phyloP scores from a whole-genome alignment of 1,140 invertebrate genomes.

The Idris sp. region DNA sequence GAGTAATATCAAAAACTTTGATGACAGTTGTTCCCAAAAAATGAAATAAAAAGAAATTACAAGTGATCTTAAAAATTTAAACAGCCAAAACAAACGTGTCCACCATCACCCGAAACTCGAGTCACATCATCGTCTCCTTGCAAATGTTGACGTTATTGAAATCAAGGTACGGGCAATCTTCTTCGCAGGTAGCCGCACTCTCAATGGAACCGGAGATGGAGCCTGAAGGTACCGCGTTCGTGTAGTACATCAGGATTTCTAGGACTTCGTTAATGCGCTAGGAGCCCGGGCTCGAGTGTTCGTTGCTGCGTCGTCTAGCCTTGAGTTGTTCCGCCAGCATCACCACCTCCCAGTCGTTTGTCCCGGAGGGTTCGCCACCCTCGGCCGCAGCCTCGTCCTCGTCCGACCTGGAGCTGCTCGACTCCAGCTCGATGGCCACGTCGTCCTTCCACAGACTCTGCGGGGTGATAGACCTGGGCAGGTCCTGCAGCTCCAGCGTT shows the following conservation, averaged over 20 bases:
- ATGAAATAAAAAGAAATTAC: too few relatives aligned
- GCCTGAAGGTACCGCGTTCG: slow-evolving; percentile 61
- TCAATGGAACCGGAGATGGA: slow-evolving; percentile 54
- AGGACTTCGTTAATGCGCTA: slow-evolving; percentile 76
- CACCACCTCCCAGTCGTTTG: slow-evolving; percentile 87
- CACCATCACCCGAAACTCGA: slow-evolving; percentile 14
- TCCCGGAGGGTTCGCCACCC: slow-evolving; percentile 68
- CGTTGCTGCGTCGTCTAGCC: slow-evolving; percentile 78
- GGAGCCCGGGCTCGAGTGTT: slow-evolving; percentile 74
- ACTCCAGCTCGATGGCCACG: slow-evolving; percentile 78
- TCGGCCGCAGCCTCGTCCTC: slow-evolving; percentile 64
- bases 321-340: slow-evolving; percentile 87
- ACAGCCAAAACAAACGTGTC: slow-evolving; percentile 22
- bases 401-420: slow-evolving; percentile 73
- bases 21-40: too few relatives aligned
- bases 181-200: slow-evolving; percentile 66
- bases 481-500: slow-evolving; percentile 79
- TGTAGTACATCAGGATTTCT: slow-evolving; percentile 70
- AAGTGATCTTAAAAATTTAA: too few relatives aligned
- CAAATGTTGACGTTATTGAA: slow-evolving; percentile 68
- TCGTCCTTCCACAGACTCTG: slow-evolving; percentile 73
- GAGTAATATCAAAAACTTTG: too few relatives aligned
- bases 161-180: slow-evolving; percentile 69
- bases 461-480: slow-evolving; percentile 77
- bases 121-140: slow-evolving; percentile 75